Percentiles rank a stretch among this genome's conserved stretches.
These are phyloP conservation scores for Lampris incognitus DNA, from an alignment of 2,113 vertebrate genomes.

Conservation along the genomic window DNA sequence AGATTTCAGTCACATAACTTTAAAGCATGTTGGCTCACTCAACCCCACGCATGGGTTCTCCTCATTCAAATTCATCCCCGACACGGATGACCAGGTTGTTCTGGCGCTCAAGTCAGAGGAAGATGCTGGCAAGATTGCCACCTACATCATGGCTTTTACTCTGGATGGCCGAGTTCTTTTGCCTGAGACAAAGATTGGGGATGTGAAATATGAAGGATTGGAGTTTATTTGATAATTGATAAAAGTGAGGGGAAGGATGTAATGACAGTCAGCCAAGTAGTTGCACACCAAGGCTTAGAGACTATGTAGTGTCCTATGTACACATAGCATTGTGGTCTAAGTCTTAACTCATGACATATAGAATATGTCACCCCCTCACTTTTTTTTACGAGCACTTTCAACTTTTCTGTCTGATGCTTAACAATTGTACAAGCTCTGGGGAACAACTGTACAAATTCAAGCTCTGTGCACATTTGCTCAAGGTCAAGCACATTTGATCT, in stretches of 20 bases:
- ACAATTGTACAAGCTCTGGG: too few species aligned
- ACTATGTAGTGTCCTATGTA: too few species aligned
- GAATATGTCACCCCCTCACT: too few species aligned
- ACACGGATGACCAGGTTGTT: constrained; percentile 90
- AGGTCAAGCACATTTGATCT: too few species aligned
- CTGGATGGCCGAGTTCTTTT: constrained; percentile 91
- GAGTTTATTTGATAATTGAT: constrained; percentile 87
- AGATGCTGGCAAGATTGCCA: constrained; percentile 86
- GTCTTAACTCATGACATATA: too few species aligned
- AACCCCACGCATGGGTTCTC: constrained; percentile 94
- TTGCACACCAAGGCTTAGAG: too few species aligned
- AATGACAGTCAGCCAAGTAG: too few species aligned
- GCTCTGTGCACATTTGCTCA: background rate
- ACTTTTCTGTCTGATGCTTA: too few species aligned
- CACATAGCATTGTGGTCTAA: too few species aligned
- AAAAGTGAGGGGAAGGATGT: too few species aligned
- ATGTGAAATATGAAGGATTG: constrained; percentile 93
- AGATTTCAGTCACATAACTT: constrained; percentile 83
- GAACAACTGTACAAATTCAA: background rate
- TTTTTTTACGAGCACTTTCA: too few species aligned
- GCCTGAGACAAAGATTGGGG: constrained; percentile 90
- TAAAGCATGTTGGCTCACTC: constrained; percentile 78
- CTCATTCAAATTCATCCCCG: constrained; percentile 95
- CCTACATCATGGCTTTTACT: constrained; percentile 92
- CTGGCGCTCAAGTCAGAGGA: constrained; percentile 95